phyloP scores from a whole-genome alignment of 1,140 invertebrate species.

The Cydia amplana region DNA sequence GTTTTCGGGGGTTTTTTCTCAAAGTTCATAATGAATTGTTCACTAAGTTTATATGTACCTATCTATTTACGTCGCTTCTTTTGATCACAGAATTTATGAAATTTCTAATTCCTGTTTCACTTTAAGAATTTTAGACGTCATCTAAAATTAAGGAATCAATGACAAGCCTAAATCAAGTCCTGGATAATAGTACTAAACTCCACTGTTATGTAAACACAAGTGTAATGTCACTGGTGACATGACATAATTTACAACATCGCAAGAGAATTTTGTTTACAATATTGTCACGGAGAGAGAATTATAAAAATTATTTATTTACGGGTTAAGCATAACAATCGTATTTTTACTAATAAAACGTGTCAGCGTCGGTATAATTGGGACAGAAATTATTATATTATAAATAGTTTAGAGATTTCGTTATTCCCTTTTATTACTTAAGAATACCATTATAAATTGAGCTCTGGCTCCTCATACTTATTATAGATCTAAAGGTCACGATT shows the following conservation, averaged over 20 bases:
- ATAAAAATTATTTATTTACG: slow-evolving; percentile 64
- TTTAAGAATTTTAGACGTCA: not conserved
- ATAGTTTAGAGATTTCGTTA: slow-evolving; percentile 67
- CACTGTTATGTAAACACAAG: slow-evolving; percentile 49
- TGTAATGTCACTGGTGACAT: slow-evolving; percentile 48
- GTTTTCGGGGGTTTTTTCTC: too few relatives aligned
- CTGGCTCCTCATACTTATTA: not conserved
- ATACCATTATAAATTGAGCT: not conserved
- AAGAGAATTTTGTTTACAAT: slow-evolving; percentile 62
- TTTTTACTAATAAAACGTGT: slow-evolving; percentile 75
- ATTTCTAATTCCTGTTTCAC: not conserved
- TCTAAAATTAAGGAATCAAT: not conserved
- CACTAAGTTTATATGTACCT: too few relatives aligned
- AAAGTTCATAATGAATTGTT: too few relatives aligned
- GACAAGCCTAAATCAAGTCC: slow-evolving; percentile 22
- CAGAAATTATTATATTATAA: slow-evolving; percentile 79
- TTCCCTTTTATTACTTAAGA: not conserved
- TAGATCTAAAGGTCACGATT: not conserved
- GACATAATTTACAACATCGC: slow-evolving; percentile 51
- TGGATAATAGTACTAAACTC: slow-evolving; percentile 40
- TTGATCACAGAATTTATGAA: not conserved
- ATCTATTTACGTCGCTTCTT: too few relatives aligned
- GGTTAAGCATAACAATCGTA: slow-evolving; percentile 68
- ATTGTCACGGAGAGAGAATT: slow-evolving; percentile 51
- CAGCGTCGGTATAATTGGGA: slow-evolving; percentile 73